A percentile compares a stretch with the other conserved stretches of the same genome.
These are phyloP conservation scores for Monoplex corrugatus DNA, from an alignment of 2,888 invertebrate species.

Conservation along the genomic window DNA sequence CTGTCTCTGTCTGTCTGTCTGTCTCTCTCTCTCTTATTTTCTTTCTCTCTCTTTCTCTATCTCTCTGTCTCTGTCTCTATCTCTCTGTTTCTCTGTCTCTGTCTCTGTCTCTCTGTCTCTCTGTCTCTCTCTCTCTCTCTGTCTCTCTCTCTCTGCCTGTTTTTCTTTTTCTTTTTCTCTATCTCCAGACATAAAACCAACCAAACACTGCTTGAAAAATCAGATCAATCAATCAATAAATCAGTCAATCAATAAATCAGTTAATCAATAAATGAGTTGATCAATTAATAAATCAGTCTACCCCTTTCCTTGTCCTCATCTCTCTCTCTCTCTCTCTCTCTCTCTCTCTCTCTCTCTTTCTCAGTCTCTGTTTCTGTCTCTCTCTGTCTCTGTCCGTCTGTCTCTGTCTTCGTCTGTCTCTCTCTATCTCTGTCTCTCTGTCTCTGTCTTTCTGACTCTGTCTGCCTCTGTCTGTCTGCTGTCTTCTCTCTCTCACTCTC, in stretches of 20 bases:
- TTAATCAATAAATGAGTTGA: no score
- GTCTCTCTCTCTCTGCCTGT: background rate
- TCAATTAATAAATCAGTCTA: no score
- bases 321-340: slow-evolving; percentile 9
- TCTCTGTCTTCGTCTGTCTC: background rate
- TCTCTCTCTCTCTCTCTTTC: background rate
- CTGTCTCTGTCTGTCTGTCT: background rate
- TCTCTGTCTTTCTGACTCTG: background rate
- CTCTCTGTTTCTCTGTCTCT: background rate
- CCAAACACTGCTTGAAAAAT: no score
- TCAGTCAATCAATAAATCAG: no score
- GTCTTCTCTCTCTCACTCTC: no score
- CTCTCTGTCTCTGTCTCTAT: background rate
- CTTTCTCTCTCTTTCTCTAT: slow-evolving; percentile 3
- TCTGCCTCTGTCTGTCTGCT: no score
- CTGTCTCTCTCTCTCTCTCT: background rate
- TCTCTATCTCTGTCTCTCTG: background rate
- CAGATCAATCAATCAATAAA: no score
- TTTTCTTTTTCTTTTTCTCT: background rate
- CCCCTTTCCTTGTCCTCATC: no score
- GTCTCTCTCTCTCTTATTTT: background rate
- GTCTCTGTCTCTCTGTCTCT: background rate
- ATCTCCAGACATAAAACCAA: no score
- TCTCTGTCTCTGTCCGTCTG: background rate
- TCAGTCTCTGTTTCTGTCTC: background rate